phyloP scores from a whole-genome alignment of 2,888 invertebrate genomes.

The Carcina quercana region DNA sequence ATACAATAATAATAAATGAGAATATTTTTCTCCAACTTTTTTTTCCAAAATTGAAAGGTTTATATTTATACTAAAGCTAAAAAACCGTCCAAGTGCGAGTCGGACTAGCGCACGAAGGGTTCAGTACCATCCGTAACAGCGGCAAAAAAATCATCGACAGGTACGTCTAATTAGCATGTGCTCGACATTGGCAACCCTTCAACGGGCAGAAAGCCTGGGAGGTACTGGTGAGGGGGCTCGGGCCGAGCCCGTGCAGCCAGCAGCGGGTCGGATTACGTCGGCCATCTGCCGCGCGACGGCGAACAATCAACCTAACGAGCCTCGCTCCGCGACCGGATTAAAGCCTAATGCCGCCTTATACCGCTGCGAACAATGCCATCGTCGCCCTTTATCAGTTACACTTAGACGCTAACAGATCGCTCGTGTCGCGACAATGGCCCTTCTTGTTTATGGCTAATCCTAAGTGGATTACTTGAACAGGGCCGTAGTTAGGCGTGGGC shows the following conservation, averaged over 20 bases:
- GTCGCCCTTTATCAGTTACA: conserved; percentile 57
- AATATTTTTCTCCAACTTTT: too few species aligned
- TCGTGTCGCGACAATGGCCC: conserved; percentile 59
- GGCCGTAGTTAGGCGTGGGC: not conserved
- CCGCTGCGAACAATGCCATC: conserved; percentile 52
- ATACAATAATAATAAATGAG: too few species aligned
- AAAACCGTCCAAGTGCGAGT: too few species aligned
- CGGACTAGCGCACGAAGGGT: too few species aligned
- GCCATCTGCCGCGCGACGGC: conserved; percentile 63
- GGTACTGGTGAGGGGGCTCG: not conserved
- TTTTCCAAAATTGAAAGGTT: too few species aligned
- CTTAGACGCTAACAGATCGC: conserved; percentile 67
- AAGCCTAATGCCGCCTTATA: conserved; percentile 53
- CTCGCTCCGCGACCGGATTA: conserved; percentile 64
- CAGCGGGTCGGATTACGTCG: conserved; percentile 62
- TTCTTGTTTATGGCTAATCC: conserved; percentile 66
- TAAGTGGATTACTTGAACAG: conserved; percentile 54
- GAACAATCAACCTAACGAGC: conserved; percentile 72
- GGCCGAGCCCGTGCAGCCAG: conserved; percentile 21
- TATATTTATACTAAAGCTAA: too few species aligned
- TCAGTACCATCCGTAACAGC: too few species aligned
- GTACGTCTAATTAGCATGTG: not conserved
- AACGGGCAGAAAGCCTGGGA: not conserved
- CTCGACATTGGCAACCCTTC: conserved; percentile 13
- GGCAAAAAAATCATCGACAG: not conserved